These are phyloP conservation scores for Platynereis dumerilii DNA, from an alignment of 2,888 invertebrate genomes.

Conservation along the genomic window DNA sequence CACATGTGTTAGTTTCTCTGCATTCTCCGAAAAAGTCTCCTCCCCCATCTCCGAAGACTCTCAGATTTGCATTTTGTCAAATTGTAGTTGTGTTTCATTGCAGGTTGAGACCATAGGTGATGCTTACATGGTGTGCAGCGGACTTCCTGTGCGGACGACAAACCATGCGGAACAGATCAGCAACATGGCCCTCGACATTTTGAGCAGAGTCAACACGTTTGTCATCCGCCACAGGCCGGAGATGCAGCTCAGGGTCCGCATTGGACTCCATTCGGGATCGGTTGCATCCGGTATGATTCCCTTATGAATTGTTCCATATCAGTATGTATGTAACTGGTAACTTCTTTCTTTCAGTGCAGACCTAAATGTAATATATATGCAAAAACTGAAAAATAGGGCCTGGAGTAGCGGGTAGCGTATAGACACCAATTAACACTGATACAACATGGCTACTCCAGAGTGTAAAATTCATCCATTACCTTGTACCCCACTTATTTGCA, in stretches of 20 bases:
- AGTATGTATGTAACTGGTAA: no score
- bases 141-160: conserved; percentile 3
- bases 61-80: no score
- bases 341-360: background rate
- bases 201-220: conserved; percentile 12
- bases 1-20: no score
- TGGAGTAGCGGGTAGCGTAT: no score
- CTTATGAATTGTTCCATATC: no score
- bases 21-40: no score
- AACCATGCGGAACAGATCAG: conserved; percentile 13
- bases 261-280: conserved; percentile 23
- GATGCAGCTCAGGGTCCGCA: conserved; percentile 16
- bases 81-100: no score
- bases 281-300: conserved; percentile 33
- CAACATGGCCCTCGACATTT: conserved; percentile 21
- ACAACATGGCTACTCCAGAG: background rate
- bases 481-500: no score
- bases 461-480: no score
- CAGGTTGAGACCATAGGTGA: conserved; percentile 23
- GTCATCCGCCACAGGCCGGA: conserved; percentile 11
- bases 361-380: background rate
- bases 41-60: no score
- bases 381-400: no score
- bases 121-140: conserved; percentile 22
- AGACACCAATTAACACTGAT: background rate